These are phyloP conservation scores for Enteromius argenteus DNA, from an alignment of 2,797 vertebrate species.

Conservation along the genomic window DNA sequence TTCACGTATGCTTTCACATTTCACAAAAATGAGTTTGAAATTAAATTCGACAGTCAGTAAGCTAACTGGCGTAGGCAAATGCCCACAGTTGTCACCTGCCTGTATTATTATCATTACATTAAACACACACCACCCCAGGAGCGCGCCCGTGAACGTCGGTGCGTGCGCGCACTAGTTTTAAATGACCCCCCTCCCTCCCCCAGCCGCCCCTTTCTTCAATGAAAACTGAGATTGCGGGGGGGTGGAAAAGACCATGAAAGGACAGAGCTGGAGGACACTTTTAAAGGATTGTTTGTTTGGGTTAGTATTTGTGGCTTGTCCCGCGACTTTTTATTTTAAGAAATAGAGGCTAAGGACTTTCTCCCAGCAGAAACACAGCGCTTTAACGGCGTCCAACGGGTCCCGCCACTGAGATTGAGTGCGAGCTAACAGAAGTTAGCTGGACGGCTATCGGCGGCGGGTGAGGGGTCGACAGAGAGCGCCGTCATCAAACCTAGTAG, in stretches of 20 bases:
- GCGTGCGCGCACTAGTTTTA: slow-evolving; percentile 47
- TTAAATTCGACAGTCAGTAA: background rate
- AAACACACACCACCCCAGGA: background rate
- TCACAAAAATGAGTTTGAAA: background rate
- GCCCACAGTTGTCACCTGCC: background rate
- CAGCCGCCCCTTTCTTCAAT: slow-evolving; percentile 60
- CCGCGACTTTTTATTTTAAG: background rate
- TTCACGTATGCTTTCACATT: background rate
- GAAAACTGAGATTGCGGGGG: slow-evolving; percentile 76
- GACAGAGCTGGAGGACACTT: slow-evolving; percentile 60
- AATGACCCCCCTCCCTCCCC: background rate
- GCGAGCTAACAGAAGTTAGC: slow-evolving; percentile 61
- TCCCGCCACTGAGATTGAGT: slow-evolving; percentile 24
- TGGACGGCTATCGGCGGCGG: slow-evolving; percentile 54
- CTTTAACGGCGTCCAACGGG: slow-evolving; percentile 14
- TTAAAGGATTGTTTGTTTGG: slow-evolving; percentile 26
- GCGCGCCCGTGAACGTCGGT: slow-evolving; percentile 43
- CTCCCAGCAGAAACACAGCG: background rate
- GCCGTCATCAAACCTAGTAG: slow-evolving; percentile 61
- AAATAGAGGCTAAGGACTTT: slow-evolving; percentile 7
- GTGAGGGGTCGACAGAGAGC: slow-evolving; percentile 50
- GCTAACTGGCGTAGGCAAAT: background rate
- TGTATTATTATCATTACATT: background rate
- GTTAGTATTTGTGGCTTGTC: background rate
- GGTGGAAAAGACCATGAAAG: slow-evolving; percentile 69